Percentiles rank a stretch among this genome's conserved stretches.
phyloP scores from a whole-genome alignment of 2,888 invertebrate genomes.

The Toxonevra muliebris region DNA sequence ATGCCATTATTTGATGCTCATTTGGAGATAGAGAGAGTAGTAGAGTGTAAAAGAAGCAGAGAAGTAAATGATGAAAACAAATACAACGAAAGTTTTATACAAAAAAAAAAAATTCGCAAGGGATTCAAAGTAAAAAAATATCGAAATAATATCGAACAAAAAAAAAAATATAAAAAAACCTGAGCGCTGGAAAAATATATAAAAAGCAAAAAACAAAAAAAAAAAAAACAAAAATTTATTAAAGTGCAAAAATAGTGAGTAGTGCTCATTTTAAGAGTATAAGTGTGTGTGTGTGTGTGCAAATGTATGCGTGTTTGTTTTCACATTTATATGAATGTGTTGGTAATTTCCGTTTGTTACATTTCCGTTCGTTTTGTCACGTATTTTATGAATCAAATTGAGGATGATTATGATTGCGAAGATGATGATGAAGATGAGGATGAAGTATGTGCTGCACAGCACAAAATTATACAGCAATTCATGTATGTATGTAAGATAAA shows the following conservation, averaged over 20 bases:
- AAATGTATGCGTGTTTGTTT: neutral
- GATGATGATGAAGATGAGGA: neutral
- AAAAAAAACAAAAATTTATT: too few relatives aligned
- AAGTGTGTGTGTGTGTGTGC: slow-evolving; percentile 5
- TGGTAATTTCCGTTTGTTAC: slow-evolving; percentile 49
- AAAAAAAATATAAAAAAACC: too few relatives aligned
- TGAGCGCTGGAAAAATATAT: too few relatives aligned
- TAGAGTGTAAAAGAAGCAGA: neutral
- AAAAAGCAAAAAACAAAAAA: too few relatives aligned
- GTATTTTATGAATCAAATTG: slow-evolving; percentile 54
- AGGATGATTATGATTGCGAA: slow-evolving; percentile 15
- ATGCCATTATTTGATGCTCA: neutral
- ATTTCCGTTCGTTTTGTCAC: slow-evolving; percentile 57
- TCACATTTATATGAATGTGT: slow-evolving; percentile 14
- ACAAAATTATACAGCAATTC: too few relatives aligned
- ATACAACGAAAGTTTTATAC: neutral
- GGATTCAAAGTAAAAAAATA: too few relatives aligned
- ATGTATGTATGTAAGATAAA: too few relatives aligned
- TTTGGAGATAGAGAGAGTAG: too few relatives aligned
- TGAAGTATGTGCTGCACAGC: too few relatives aligned
- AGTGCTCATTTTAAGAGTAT: neutral
- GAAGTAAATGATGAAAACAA: neutral
- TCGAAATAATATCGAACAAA: too few relatives aligned
- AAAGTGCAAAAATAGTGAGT: slow-evolving; percentile 1
- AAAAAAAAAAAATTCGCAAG: neutral